phyloP scores from a whole-genome alignment of 1,140 invertebrate species.

The Trichomalopsis sarcophagae region DNA sequence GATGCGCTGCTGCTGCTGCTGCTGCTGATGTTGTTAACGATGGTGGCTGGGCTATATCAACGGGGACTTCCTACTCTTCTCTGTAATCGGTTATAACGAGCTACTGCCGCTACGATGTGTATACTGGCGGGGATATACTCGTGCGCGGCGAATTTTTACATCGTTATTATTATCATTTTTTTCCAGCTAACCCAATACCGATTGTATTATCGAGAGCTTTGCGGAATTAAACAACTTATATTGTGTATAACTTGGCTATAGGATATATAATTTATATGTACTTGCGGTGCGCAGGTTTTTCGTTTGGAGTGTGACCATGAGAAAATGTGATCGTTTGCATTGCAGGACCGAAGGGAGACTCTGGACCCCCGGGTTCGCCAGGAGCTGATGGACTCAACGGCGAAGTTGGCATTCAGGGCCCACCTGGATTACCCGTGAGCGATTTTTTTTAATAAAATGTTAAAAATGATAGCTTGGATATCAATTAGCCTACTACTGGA shows the following conservation, averaged over 20 bases:
- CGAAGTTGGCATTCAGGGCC: constrained; percentile 80
- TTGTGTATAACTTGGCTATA: too few species aligned
- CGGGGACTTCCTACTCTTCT: not conserved
- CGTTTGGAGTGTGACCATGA: not conserved
- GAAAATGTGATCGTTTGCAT: constrained; percentile 49
- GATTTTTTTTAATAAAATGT: constrained; percentile 23
- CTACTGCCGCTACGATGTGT: not conserved
- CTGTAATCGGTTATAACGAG: not conserved
- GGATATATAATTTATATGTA: not conserved
- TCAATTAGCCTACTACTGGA: too few species aligned
- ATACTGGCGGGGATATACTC: not conserved
- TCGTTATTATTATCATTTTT: not conserved
- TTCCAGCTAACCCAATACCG: not conserved
- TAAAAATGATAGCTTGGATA: too few species aligned
- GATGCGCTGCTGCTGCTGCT: not conserved
- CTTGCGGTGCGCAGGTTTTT: not conserved
- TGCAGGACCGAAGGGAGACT: constrained; percentile 76
- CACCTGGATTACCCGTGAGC: constrained; percentile 83
- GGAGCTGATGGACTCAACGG: constrained; percentile 80
- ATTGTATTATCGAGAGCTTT: not conserved
- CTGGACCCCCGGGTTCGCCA: constrained; percentile 76
- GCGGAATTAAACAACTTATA: not conserved
- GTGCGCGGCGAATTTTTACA: not conserved
- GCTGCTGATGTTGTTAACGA: not conserved
- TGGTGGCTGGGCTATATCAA: constrained; percentile 25